Percentiles rank a stretch among this genome's conserved stretches.
These are phyloP conservation scores for Pterocles burchelli DNA, from an alignment of 2,113 vertebrate species.

Conservation along the genomic window DNA sequence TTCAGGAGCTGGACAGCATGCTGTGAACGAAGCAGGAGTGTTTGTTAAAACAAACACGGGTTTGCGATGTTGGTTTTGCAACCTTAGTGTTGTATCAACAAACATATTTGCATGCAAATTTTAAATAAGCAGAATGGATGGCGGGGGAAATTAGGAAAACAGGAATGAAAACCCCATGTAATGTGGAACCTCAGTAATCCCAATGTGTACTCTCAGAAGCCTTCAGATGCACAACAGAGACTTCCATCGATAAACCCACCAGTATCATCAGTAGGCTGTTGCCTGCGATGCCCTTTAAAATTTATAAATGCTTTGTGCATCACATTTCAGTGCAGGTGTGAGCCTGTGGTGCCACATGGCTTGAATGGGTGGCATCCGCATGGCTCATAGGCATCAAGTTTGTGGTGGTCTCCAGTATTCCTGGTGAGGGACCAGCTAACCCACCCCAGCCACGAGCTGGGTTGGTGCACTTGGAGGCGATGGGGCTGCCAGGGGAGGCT, in stretches of 20 bases:
- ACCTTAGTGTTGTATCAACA: background rate
- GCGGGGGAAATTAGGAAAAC: background rate
- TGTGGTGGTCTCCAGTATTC: background rate
- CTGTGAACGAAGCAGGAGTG: background rate
- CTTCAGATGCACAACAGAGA: background rate
- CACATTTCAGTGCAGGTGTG: background rate
- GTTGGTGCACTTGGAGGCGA: background rate
- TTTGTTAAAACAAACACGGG: background rate
- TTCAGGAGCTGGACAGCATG: background rate
- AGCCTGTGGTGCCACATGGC: background rate
- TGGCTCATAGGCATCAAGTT: fast-evolving
- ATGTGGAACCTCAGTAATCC: background rate
- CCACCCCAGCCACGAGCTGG: fast-evolving
- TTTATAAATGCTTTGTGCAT: background rate
- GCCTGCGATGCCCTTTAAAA: background rate
- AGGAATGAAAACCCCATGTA: background rate
- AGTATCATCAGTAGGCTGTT: background rate
- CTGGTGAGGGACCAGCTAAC: background rate
- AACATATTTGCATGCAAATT: background rate
- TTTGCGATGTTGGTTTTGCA: background rate
- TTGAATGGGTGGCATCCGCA: background rate
- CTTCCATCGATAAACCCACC: background rate
- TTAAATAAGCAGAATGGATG: slow-evolving; percentile 26
- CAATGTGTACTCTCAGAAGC: background rate
- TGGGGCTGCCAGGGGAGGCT: background rate